phyloP scores from a whole-genome alignment of 2,888 invertebrate species.

The Sialis lutaria region DNA sequence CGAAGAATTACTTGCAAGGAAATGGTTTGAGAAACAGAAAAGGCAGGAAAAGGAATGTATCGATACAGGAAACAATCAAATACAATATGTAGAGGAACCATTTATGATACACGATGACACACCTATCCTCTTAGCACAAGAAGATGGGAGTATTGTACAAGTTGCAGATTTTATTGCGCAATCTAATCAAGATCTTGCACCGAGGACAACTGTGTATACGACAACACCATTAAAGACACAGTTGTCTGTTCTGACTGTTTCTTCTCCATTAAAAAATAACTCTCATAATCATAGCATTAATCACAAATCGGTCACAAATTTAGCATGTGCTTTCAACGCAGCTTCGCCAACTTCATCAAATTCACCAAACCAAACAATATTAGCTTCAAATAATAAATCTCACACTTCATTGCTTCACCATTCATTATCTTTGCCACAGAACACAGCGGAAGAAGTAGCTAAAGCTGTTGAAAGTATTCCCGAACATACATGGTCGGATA shows the following conservation, averaged over 20 bases:
- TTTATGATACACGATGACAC: not conserved
- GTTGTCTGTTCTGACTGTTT: slow-evolving; percentile 2
- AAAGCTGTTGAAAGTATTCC: slow-evolving; percentile 6
- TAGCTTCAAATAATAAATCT: too few species aligned
- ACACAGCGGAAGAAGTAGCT: slow-evolving; percentile 4
- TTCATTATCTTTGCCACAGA: slow-evolving; percentile 1
- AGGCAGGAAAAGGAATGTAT: too few species aligned
- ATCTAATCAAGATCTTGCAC: not conserved
- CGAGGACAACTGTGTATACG: not conserved
- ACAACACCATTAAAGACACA: slow-evolving; percentile 3
- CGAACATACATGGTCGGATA: slow-evolving; percentile 16
- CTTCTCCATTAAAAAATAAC: not conserved
- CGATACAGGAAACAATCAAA: too few species aligned
- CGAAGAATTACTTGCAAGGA: slow-evolving; percentile 51
- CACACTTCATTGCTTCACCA: too few species aligned
- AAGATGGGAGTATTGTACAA: not conserved
- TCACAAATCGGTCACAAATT: not conserved
- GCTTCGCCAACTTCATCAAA: not conserved
- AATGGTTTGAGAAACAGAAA: slow-evolving; percentile 3
- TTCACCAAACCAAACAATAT: not conserved
- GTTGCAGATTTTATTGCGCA: not conserved
- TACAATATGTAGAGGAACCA: too few species aligned
- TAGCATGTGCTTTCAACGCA: not conserved
- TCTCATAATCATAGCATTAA: not conserved
- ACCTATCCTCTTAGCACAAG: not conserved